Evolutionary conservation across 2,888 invertebrate species (phyloP).

Genomic region (Flabesymbios commensalis): DNA sequence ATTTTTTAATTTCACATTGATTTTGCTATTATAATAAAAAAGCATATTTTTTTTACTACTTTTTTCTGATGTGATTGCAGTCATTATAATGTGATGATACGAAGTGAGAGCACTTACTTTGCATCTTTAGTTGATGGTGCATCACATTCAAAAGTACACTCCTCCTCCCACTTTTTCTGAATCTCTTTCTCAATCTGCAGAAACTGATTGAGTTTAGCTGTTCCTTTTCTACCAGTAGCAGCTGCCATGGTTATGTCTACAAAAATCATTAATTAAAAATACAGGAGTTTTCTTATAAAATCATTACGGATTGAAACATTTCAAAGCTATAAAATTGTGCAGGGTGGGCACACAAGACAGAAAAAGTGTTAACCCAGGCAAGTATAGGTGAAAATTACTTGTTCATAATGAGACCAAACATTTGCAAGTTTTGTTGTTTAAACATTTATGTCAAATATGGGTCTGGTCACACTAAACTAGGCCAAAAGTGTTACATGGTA

Average conservation of each 20-base stretch:
- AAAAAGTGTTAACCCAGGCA: too few species aligned
- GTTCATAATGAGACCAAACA: too few species aligned
- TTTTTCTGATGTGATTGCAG: background rate
- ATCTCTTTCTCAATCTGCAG: slow-evolving; percentile 85
- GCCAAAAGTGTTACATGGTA: too few species aligned
- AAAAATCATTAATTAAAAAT: too few species aligned
- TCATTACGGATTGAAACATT: too few species aligned
- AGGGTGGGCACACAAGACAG: too few species aligned
- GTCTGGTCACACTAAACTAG: too few species aligned
- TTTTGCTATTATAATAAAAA: background rate
- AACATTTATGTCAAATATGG: too few species aligned
- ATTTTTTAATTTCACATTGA: background rate
- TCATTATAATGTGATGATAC: background rate
- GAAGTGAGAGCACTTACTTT: slow-evolving; percentile 24
- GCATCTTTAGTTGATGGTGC: slow-evolving; percentile 64
- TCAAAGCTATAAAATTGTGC: too few species aligned
- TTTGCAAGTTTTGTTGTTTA: too few species aligned
- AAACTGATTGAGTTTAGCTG: slow-evolving; percentile 92
- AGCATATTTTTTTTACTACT: background rate
- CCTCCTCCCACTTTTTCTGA: slow-evolving; percentile 83
- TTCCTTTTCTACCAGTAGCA: slow-evolving; percentile 93
- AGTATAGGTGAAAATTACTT: too few species aligned
- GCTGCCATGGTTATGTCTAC: background rate
- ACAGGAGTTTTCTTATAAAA: too few species aligned
- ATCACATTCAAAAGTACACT: slow-evolving; percentile 81